These are phyloP conservation scores for Hesperophylax magnus DNA, from an alignment of 1,140 invertebrate genomes.

Conservation along the genomic window DNA sequence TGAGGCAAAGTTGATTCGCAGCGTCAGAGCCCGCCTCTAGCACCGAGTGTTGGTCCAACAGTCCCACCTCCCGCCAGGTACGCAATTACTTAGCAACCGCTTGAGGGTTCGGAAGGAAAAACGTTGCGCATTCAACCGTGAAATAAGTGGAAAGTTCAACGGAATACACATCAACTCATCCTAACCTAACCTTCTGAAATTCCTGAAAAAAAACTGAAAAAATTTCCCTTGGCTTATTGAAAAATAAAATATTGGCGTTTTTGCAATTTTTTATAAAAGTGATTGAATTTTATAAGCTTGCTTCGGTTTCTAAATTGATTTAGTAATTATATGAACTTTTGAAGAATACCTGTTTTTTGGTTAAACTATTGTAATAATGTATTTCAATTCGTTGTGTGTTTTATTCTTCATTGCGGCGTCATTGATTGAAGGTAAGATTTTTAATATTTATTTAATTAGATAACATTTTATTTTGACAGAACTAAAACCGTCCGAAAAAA, in stretches of 20 bases:
- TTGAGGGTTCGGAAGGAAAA: neutral
- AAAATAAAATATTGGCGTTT: neutral
- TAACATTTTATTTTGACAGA: too few species aligned
- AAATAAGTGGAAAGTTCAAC: neutral
- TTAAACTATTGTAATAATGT: neutral
- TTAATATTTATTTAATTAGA: too few species aligned
- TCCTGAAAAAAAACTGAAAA: neutral
- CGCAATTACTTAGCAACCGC: slow-evolving; percentile 8
- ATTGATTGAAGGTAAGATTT: neutral
- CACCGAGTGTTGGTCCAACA: neutral
- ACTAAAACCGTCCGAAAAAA: too few species aligned
- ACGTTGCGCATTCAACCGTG: neutral
- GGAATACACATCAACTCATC: too few species aligned
- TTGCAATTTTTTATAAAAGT: neutral
- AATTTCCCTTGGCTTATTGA: neutral
- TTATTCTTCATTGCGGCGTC: neutral
- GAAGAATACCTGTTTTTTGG: too few species aligned
- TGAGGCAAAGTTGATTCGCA: neutral
- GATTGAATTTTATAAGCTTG: neutral
- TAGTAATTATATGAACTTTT: too few species aligned
- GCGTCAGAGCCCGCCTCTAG: neutral
- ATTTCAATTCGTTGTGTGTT: slow-evolving; percentile 7
- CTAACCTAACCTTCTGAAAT: neutral
- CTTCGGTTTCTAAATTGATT: neutral
- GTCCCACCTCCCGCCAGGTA: neutral